Evolutionary conservation across 2,113 vertebrate genomes (phyloP).

Genomic region (Ageneiosus marmoratus): DNA sequence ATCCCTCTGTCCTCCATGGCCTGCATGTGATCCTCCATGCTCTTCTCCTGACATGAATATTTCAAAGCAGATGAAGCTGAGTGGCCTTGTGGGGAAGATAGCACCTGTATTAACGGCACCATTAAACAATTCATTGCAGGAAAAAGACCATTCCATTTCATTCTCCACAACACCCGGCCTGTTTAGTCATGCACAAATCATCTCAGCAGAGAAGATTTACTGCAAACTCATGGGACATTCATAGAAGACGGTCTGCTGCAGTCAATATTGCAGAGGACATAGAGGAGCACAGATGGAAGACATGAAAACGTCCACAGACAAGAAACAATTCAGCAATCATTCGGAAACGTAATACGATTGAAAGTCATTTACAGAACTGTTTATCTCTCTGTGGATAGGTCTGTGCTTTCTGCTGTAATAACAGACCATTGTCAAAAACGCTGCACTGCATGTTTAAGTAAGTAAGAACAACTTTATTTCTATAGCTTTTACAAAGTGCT

Average conservation of each 20-base stretch:
- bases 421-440: neutral
- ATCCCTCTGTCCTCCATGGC: neutral
- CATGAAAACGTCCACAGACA: neutral
- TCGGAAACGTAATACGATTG: neutral
- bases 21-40: neutral
- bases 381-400: neutral
- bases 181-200: constrained; percentile 37
- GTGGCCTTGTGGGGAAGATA: neutral
- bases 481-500: too few species aligned
- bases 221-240: constrained; percentile 14
- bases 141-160: neutral
- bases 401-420: neutral
- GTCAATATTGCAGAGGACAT: neutral
- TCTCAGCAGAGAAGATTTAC: neutral
- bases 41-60: constrained; percentile 31
- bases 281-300: neutral
- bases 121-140: neutral
- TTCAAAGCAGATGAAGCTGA: constrained; percentile 4
- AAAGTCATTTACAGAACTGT: neutral
- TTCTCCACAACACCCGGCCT: neutral
- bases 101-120: constrained; percentile 20
- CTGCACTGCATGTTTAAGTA: neutral
- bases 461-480: too few species aligned
- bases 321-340: constrained; percentile 27
- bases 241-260: constrained; percentile 1